Evolutionary conservation across 1,140 invertebrate genomes (phyloP).

Genomic region (Trichonephila clavipes): DNA sequence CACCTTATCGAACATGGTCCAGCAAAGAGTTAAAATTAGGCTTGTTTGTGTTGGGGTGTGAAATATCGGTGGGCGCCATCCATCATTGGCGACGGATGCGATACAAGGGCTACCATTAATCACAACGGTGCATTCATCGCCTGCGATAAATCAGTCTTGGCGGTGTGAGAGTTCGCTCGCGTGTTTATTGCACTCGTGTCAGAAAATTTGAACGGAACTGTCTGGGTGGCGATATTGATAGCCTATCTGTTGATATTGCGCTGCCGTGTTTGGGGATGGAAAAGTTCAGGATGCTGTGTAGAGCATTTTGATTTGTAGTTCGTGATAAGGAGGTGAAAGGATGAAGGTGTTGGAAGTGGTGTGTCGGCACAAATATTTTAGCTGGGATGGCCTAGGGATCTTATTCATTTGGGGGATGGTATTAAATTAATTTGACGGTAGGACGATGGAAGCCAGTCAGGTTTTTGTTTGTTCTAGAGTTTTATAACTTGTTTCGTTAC

Average conservation of each 20-base stretch:
- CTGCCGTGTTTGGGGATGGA: neutral
- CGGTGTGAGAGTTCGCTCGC: neutral
- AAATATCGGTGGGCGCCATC: conserved; percentile 34
- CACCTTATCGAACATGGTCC: conserved; percentile 25
- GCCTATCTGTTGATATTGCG: conserved; percentile 53
- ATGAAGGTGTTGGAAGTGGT: no score
- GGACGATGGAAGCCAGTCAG: neutral
- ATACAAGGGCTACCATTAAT: conserved; percentile 48
- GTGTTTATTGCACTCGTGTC: conserved; percentile 43
- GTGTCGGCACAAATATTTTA: neutral
- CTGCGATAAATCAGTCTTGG: conserved; percentile 24
- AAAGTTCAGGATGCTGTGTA: neutral
- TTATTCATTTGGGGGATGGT: neutral
- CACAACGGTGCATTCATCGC: conserved; percentile 12
- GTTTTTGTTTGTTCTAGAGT: neutral
- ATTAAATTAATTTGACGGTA: neutral
- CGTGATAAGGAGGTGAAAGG: neutral
- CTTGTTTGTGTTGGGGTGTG: neutral
- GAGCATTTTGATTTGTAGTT: conserved; percentile 1
- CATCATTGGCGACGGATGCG: conserved; percentile 40
- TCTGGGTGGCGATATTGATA: conserved; percentile 28
- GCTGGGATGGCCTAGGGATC: neutral
- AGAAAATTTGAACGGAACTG: conserved; percentile 8
- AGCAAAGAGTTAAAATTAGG: conserved; percentile 50
- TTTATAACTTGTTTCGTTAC: no score